phyloP scores from a whole-genome alignment of 2,113 vertebrate genomes.

The Daboia siamensis region DNA sequence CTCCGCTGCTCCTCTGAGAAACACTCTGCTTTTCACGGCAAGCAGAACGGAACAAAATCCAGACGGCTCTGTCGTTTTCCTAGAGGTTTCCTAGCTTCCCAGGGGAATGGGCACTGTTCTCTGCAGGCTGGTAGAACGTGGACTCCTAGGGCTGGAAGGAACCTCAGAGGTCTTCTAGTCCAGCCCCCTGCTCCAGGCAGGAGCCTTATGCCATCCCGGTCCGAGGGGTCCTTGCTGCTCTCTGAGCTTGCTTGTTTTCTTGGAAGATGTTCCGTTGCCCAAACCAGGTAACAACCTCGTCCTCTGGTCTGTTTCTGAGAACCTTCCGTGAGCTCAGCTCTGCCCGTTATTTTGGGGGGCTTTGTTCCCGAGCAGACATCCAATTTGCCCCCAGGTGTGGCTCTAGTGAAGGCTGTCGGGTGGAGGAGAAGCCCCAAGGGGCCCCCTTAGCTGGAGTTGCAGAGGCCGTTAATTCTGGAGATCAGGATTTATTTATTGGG shows the following conservation, averaged over 20 bases:
- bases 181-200: background rate
- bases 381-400: background rate
- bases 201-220: background rate
- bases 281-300: background rate
- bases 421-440: background rate
- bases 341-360: background rate
- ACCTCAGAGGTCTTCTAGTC: background rate
- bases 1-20: background rate
- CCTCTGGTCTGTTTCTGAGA: background rate
- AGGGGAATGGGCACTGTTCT: too few species aligned
- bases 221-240: too few species aligned
- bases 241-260: background rate
- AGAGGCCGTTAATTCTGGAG: background rate
- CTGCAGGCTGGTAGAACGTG: too few species aligned
- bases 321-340: background rate
- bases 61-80: background rate
- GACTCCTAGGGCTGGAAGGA: too few species aligned
- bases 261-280: background rate
- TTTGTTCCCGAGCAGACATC: background rate
- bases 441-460: too few species aligned
- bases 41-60: background rate
- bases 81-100: too few species aligned
- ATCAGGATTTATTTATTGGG: background rate
- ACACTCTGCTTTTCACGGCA: background rate
- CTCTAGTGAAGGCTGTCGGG: background rate